Conservation (phyloP, 2,888 invertebrate genomes). For the Branchellion lobata region DNA sequence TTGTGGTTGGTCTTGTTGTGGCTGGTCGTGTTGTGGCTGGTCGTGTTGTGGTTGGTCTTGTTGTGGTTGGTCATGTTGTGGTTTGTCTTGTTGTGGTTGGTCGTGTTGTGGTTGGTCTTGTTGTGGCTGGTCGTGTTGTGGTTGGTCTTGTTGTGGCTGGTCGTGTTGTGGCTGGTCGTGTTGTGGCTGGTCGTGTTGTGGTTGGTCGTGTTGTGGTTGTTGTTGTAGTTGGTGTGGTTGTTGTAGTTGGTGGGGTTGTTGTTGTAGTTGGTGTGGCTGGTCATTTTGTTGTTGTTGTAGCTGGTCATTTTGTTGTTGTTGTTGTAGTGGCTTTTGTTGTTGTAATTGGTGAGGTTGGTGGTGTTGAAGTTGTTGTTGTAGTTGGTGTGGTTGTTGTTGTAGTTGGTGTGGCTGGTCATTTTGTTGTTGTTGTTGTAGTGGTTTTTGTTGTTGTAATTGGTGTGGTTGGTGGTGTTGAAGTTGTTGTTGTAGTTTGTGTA, state of each 20-base stretch:
- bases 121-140: too few relatives aligned
- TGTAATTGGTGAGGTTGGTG: background rate
- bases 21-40: background rate
- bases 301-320: background rate
- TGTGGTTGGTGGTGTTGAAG: background rate
- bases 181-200: too few relatives aligned
- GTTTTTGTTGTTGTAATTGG: too few relatives aligned
- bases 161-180: background rate
- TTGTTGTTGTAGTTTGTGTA: background rate
- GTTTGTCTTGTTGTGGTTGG: background rate
- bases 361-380: background rate
- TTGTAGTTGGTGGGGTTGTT: background rate
- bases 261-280: background rate
- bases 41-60: background rate
- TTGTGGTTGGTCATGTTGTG: background rate
- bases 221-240: background rate
- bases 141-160: too few relatives aligned
- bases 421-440: background rate
- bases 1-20: background rate
- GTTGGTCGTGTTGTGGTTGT: background rate
- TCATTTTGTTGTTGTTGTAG: background rate
- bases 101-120: background rate
- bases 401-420: background rate
- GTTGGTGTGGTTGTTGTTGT: conserved; percentile 53
- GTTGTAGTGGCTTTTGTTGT: background rate